Base-by-base conservation (phyloP, 2,797 vertebrate genomes). In the Esox masquinongy region DNA sequence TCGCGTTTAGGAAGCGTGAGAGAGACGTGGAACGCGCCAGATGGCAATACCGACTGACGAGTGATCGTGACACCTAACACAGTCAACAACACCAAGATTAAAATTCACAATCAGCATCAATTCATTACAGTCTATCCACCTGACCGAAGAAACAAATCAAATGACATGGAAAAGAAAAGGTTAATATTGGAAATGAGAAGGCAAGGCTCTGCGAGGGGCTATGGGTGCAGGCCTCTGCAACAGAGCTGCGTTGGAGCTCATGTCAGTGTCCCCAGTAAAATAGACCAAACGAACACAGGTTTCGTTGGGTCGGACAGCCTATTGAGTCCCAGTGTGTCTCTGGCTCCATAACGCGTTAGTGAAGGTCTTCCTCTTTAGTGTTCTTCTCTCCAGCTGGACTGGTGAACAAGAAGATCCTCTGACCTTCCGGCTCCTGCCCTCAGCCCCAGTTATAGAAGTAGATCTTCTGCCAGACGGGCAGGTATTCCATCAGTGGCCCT, bases 391-490 rank as follows among this genome's bases (percentile, higher is more conserved):
- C 50, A 24, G 50, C 68, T 70, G 68, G 49, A 22, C 24, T 16
- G 15, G 63, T 59, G 64, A 69, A 43, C 74, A 73, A 68, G 31
- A 39, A 24, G 53, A 49, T 72, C 63, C 73, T 77, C 77, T 63
- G 24, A 73, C 70, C 43, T 15, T 84, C 80, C 83, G 68, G 7
- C 2, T 2, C 9, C 0, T 67, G 14, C 2, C 69, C 74, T 95
- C 90, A 98, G 31, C 97, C 97, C 98, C 98, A 99, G 88, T 94
- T 99, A 91, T 99, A 99, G 94, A 99, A 99, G 90, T 99, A 99
- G 84, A 99, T 97, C 92, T 98, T 99, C 95, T 99, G 98, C 98
- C 98, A 99, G 82, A 93, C 89, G 68, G 97, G 98, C 78, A 99
- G 94, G 86, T 99, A 99, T 43, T 98, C 97, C 95, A 98, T 98